Conservation (phyloP, 2,888 invertebrate species). For the Embidobia sp. region DNA sequence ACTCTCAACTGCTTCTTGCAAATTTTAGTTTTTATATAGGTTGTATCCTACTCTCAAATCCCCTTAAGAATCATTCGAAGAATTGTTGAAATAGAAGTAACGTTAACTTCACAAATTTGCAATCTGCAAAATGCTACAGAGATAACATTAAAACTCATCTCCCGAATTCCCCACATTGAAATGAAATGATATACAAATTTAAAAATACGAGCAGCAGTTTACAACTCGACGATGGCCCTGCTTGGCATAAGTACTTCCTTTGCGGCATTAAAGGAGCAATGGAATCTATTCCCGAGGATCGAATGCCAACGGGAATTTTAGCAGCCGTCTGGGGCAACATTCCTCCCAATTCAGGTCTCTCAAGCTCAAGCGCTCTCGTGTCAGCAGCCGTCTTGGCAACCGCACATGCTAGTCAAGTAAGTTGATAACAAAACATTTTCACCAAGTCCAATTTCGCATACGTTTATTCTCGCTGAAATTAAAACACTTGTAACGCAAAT, state of each 20-base stretch:
- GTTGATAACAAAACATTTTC: conserved; percentile 10
- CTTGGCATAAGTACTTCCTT: conserved; percentile 96
- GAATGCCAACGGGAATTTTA: conserved; percentile 85
- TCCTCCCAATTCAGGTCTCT: conserved; percentile 96
- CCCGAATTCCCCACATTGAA: too few relatives aligned
- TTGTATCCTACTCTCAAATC: too few relatives aligned
- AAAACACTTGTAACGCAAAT: too few relatives aligned
- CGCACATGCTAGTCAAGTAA: conserved; percentile 85
- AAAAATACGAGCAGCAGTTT: conserved; percentile 47
- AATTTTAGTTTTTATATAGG: too few relatives aligned
- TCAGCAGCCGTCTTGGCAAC: conserved; percentile 94
- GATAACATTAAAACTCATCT: too few relatives aligned
- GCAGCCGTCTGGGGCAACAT: conserved; percentile 92
- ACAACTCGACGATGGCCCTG: conserved; percentile 82
- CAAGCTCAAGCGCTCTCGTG: conserved; percentile 98
- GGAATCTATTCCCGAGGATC: conserved; percentile 83
- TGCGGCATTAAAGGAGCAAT: conserved; percentile 95
- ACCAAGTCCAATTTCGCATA: conserved; percentile 6
- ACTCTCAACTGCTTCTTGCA: too few relatives aligned
- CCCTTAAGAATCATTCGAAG: too few relatives aligned
- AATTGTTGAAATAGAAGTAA: too few relatives aligned
- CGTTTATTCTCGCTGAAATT: conserved; percentile 4
- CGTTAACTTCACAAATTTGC: too few relatives aligned
- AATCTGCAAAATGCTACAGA: too few relatives aligned
- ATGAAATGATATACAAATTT: too few relatives aligned